Evolutionary conservation across 2,797 vertebrate genomes (phyloP).

Genomic region (Microctenopoma stevenorrisi): DNA sequence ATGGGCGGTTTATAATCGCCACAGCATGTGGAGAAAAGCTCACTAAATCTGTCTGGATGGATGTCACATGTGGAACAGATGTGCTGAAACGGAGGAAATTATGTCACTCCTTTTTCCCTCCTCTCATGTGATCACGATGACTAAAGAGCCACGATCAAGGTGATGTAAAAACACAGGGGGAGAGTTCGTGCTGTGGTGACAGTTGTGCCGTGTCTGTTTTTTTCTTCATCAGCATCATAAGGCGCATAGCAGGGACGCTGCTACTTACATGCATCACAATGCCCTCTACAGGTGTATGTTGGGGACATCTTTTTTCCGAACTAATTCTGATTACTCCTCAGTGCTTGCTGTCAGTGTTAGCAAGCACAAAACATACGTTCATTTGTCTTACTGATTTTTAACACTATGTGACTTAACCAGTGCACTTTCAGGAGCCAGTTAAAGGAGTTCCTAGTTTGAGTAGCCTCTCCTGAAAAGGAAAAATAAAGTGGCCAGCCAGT

Average conservation of each 20-base stretch:
- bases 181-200: conserved; percentile 55
- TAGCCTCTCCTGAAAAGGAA: conserved; percentile 29
- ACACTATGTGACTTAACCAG: too few relatives aligned
- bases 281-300: conserved; percentile 76
- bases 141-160: conserved; percentile 70
- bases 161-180: conserved; percentile 67
- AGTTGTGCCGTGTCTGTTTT: conserved; percentile 59
- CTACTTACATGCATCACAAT: conserved; percentile 61
- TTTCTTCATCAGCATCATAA: conserved; percentile 49
- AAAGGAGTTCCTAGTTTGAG: conserved; percentile 30
- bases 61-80: conserved; percentile 82
- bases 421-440: too few relatives aligned
- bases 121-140: conserved; percentile 74
- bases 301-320: conserved; percentile 35
- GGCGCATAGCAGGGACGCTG: conserved; percentile 24
- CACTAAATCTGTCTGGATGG: conserved; percentile 73
- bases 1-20: conserved; percentile 78
- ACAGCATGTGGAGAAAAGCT: conserved; percentile 71
- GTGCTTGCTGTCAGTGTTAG: not conserved
- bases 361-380: not conserved
- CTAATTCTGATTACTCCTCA: conserved; percentile 24
- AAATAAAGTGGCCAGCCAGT: conserved; percentile 43
- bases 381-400: not conserved
- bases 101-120: conserved; percentile 71
- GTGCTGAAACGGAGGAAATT: conserved; percentile 80